Base-by-base conservation (phyloP, 2,113 vertebrate genomes). In the Rhombomys opimus region DNA sequence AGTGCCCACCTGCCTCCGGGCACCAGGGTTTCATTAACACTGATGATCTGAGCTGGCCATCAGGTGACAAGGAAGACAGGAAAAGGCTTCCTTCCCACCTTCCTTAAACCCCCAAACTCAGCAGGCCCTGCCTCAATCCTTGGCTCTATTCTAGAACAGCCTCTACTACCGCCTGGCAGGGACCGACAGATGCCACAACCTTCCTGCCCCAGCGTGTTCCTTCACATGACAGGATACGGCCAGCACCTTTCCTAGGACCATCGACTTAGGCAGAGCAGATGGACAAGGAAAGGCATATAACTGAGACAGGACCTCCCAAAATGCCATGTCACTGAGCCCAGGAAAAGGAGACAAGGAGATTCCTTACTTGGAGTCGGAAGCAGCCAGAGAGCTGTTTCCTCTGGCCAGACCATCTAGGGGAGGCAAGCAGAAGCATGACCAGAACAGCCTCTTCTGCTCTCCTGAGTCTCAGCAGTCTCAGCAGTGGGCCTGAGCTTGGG, bases 11-110 rank as follows among this genome's bases (percentile, higher is more conserved):
- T 96, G 93, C 90, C 93, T 96, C 92, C 0, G 0, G 77, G 73
- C 95, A 96, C 75, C 88, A 46, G 13, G 8, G 63, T 92, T 97
- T 95, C 92, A 94, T 97, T 95, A 97, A 90, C 96, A 89, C 96
- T 94, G 93, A 17, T n/a, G 93, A 93, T 88, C 77, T 57, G 82
- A 95, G 87, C 63, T 35, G 90, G 94, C 86, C 68, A 2, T 91
- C 94, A 94, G 70, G 94, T 97, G 95, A 96, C 88, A 9, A 54
- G 67, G 32, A 20, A 70, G 84, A 81, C 61, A 81, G 73, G 20
- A 94, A 91, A 93, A 73, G 85, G 54, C 89, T 97, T 87, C 90
- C 85, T 90, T 72, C n/a, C 90, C 95, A 87, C 81, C 95, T 54
- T 87, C 13, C 10, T 73, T 70, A 70, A 76, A 57, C 75, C 46